These are phyloP conservation scores for Eumacrocentrus americanus DNA, from an alignment of 2,888 invertebrate genomes.

Conservation along the genomic window DNA sequence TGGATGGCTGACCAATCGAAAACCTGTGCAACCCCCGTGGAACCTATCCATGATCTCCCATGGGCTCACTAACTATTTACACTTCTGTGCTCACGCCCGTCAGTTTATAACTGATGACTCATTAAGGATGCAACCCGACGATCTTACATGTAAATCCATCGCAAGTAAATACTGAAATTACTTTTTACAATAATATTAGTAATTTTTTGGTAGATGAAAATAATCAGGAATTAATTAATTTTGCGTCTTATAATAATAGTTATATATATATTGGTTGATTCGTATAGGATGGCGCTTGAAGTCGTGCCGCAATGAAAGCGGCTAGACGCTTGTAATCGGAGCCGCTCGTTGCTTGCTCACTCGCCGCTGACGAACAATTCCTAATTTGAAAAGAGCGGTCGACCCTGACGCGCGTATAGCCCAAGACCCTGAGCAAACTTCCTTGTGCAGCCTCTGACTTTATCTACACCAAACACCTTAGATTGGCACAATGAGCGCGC, in stretches of 20 bases:
- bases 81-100: conserved; percentile 1
- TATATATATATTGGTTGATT: conserved; percentile 3
- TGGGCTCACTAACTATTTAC: conserved; percentile 16
- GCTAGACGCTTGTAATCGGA: conserved; percentile 60
- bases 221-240: background rate
- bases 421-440: background rate
- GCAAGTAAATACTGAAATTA: background rate
- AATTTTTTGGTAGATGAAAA: background rate
- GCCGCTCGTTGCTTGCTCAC: conserved; percentile 54
- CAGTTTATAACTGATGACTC: conserved; percentile 9
- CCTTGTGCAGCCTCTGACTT: background rate
- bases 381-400: conserved; percentile 37
- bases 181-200: background rate
- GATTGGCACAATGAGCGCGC: background rate
- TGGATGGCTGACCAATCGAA: conserved; percentile 24
- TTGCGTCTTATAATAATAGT: conserved; percentile 3
- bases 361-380: conserved; percentile 47
- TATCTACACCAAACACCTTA: background rate
- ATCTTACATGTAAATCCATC: too few species aligned
- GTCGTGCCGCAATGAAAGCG: conserved; percentile 43
- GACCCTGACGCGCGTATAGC: conserved; percentile 14
- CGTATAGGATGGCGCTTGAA: conserved; percentile 27
- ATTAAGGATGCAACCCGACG: conserved; percentile 1
- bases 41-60: conserved; percentile 12
- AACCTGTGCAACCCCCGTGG: background rate